Evolutionary conservation across 92 coral and sea anemone species (phyloP).

Genomic region (Parazoanthus darwini): DNA sequence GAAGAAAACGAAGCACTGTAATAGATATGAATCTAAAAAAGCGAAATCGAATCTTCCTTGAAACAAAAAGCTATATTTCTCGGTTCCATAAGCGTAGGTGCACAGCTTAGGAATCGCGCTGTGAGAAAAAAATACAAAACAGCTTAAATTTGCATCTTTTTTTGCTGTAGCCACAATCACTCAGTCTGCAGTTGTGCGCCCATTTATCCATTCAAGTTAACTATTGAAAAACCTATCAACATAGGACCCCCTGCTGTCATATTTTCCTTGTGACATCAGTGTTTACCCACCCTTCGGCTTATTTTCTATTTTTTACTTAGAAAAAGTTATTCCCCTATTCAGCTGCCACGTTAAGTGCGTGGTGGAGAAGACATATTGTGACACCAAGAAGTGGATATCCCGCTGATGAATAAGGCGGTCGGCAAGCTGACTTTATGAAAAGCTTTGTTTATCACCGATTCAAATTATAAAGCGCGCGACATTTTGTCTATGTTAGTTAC

Average conservation of each 20-base stretch:
- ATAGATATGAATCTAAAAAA: background rate
- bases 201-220: conserved; percentile 16
- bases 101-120: background rate
- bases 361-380: background rate
- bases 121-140: conserved; percentile 3
- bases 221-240: conserved; percentile 37
- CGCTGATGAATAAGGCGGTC: conserved; percentile 27
- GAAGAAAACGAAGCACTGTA: background rate
- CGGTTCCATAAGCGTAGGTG: background rate
- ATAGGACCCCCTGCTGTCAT: conserved; percentile 32
- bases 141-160: conserved; percentile 42
- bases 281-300: conserved; percentile 25
- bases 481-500: too few species aligned
- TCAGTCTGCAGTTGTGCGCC: conserved; percentile 25
- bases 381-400: conserved; percentile 1
- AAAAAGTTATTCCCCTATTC: conserved; percentile 20
- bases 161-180: conserved; percentile 13
- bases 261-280: conserved; percentile 11
- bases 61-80: background rate
- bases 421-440: background rate
- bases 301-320: conserved; percentile 22
- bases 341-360: conserved; percentile 9
- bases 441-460: conserved; percentile 11
- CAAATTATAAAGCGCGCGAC: background rate
- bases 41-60: background rate